Percentiles rank a stretch among this genome's conserved stretches.
Conservation (phyloP, 1,140 invertebrate species). For the Tetragnatha versicolor region DNA sequence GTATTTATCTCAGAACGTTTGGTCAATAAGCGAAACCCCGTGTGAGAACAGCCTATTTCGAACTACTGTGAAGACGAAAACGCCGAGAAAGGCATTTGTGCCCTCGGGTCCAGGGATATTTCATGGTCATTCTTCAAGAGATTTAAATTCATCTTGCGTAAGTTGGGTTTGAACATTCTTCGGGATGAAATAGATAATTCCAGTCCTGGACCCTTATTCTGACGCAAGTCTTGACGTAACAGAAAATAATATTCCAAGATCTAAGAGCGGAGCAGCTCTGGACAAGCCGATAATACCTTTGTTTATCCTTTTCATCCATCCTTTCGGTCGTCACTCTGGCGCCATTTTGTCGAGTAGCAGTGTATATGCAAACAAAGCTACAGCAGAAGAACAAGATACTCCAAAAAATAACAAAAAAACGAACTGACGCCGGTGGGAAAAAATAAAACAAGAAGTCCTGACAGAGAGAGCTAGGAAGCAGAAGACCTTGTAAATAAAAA, state of each 20-base stretch:
- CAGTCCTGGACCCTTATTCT: not conserved
- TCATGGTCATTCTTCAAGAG: not conserved
- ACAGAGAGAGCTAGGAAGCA: constrained; percentile 7
- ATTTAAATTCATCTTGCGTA: not conserved
- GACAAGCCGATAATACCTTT: constrained; percentile 23
- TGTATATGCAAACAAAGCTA: constrained; percentile 35
- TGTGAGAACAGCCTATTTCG: not conserved
- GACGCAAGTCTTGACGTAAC: constrained; percentile 17
- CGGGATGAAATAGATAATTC: not conserved
- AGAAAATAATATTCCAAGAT: constrained; percentile 4
- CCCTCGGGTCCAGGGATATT: not conserved
- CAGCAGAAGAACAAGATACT: too few relatives aligned
- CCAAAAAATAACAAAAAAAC: not conserved
- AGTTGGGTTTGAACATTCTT: not conserved
- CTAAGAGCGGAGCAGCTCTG: not conserved
- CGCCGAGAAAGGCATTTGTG: not conserved
- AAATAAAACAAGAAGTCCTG: not conserved
- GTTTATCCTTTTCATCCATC: constrained; percentile 27
- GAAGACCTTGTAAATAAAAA: constrained; percentile 39
- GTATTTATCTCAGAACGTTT: too few relatives aligned
- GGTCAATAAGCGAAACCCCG: too few relatives aligned
- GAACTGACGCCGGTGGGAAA: constrained; percentile 26
- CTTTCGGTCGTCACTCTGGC: constrained; percentile 20
- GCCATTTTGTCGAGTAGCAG: constrained; percentile 9
- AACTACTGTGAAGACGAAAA: not conserved